phyloP scores from a whole-genome alignment of 2,113 vertebrate species.

The Hippotragus niger region DNA sequence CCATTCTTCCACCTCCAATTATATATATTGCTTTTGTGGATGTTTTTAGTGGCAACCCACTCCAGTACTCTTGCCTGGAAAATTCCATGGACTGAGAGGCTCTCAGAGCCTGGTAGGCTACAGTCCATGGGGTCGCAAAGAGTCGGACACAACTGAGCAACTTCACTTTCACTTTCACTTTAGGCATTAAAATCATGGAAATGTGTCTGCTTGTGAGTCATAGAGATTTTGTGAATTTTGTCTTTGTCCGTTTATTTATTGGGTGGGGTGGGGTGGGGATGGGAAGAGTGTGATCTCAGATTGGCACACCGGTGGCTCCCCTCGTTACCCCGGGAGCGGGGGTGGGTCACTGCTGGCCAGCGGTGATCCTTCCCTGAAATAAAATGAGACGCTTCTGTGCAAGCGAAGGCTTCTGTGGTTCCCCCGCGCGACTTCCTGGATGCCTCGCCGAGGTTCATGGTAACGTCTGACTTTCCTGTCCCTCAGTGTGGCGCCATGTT shows the following conservation, averaged over 20 bases:
- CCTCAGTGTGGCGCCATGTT: conserved; percentile 94
- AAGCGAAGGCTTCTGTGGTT: not conserved
- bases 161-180: too few relatives aligned
- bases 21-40: not conserved
- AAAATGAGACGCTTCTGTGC: not conserved
- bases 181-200: not conserved
- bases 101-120: too few relatives aligned
- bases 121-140: too few relatives aligned
- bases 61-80: too few relatives aligned
- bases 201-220: not conserved
- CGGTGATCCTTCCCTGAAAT: not conserved
- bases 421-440: not conserved
- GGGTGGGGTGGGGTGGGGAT: not conserved
- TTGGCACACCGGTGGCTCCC: not conserved
- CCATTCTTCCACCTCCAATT: not conserved
- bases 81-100: too few relatives aligned
- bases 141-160: too few relatives aligned
- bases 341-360: not conserved
- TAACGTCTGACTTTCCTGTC: not conserved
- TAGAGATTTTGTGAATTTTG: not conserved
- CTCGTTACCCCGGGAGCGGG: not conserved
- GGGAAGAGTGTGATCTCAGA: not conserved
- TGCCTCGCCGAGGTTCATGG: fast-evolving
- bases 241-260: not conserved
- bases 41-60: not conserved